These are phyloP conservation scores for Apistogramma diplotaenia DNA, from an alignment of 2,113 vertebrate genomes.

Conservation along the genomic window DNA sequence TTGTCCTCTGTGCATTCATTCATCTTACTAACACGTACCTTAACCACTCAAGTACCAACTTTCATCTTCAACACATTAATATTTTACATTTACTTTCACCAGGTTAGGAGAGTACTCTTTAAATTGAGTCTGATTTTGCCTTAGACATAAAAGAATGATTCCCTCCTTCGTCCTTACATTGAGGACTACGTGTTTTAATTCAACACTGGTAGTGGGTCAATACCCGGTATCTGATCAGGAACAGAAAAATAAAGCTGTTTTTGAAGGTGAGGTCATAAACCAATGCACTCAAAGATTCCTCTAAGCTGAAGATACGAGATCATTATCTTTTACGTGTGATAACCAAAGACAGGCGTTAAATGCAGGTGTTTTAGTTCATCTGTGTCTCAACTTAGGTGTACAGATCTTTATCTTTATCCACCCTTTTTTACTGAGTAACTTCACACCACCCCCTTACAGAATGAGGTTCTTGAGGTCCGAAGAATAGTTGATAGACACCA, in stretches of 20 bases:
- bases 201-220: too few relatives aligned
- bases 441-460: constrained; percentile 81
- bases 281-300: not conserved
- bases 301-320: not conserved
- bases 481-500: constrained; percentile 99
- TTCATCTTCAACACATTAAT: too few relatives aligned
- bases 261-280: not conserved
- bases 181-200: too few relatives aligned
- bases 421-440: not conserved
- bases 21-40: not conserved
- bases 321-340: not conserved
- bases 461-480: constrained; percentile 99
- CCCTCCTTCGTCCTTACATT: too few relatives aligned
- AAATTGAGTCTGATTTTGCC: too few relatives aligned
- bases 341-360: not conserved
- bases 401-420: too few relatives aligned
- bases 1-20: not conserved
- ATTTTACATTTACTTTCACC: too few relatives aligned
- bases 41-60: not conserved
- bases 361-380: not conserved
- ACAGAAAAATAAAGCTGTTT: too few relatives aligned
- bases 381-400: too few relatives aligned
- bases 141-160: too few relatives aligned
- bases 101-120: too few relatives aligned
- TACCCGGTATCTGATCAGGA: too few relatives aligned